phyloP scores from a whole-genome alignment of 2,888 invertebrate genomes.

The Ischnura elegans region DNA sequence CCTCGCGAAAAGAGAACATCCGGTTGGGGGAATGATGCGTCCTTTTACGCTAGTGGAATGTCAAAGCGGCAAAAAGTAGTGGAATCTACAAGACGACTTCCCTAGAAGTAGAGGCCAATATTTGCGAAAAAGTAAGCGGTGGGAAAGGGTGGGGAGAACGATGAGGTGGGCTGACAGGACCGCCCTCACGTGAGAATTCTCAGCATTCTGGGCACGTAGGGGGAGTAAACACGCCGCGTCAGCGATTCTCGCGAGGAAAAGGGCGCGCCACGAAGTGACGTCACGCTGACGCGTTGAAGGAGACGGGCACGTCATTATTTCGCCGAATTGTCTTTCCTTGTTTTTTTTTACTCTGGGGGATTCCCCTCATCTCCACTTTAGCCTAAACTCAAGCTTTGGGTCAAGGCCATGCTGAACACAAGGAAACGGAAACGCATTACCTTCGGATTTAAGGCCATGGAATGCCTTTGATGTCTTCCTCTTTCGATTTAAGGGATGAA shows the following conservation, averaged over 20 bases:
- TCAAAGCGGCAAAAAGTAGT: no score
- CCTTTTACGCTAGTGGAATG: no score
- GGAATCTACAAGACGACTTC: no score
- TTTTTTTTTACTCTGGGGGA: neutral
- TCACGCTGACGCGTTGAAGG: neutral
- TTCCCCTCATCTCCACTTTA: neutral
- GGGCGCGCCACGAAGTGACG: neutral
- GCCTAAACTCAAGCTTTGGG: neutral
- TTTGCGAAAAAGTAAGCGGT: no score
- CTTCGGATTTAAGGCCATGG: no score
- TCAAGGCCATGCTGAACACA: neutral
- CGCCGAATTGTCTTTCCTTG: neutral
- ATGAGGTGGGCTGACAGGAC: neutral
- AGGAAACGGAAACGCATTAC: neutral
- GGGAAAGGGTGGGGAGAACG: no score
- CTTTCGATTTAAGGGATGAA: no score
- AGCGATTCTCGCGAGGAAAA: neutral
- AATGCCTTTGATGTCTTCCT: no score
- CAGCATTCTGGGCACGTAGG: neutral
- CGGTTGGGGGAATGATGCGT: no score
- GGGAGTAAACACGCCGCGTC: neutral
- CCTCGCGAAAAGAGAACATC: no score
- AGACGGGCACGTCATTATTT: neutral
- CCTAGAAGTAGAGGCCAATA: no score
- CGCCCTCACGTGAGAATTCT: neutral